phyloP scores from a whole-genome alignment of 1,140 invertebrate species.

The Papilio machaon region DNA sequence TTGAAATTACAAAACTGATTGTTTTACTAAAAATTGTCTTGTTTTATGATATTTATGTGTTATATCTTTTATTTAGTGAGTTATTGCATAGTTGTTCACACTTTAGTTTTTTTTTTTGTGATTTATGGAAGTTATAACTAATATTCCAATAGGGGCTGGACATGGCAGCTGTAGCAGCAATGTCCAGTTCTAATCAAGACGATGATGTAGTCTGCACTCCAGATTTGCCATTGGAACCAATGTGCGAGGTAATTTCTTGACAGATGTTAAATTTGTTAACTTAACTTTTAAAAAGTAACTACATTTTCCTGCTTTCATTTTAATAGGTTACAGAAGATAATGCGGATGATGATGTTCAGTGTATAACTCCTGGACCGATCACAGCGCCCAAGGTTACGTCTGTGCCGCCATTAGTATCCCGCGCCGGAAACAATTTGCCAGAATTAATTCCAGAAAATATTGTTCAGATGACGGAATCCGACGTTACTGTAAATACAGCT shows the following conservation, averaged over 20 bases:
- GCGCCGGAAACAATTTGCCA: conserved; percentile 41
- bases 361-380: conserved; percentile 70
- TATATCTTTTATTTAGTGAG: too few relatives aligned
- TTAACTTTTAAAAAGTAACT: not conserved
- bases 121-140: conserved; percentile 1
- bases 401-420: conserved; percentile 48
- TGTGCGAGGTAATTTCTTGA: conserved; percentile 68
- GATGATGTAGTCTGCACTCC: conserved; percentile 80
- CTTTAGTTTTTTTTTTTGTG: not conserved
- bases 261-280: not conserved
- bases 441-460: conserved; percentile 68
- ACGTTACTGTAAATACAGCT: conserved; percentile 74
- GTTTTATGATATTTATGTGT: too few relatives aligned
- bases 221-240: conserved; percentile 76
- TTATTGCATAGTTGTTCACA: too few relatives aligned
- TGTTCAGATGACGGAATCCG: conserved; percentile 80
- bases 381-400: conserved; percentile 44
- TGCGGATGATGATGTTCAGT: conserved; percentile 77
- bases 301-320: conserved; percentile 17
- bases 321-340: conserved; percentile 70
- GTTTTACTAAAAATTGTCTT: too few relatives aligned
- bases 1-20: too few relatives aligned
- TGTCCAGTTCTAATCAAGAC: conserved; percentile 56
- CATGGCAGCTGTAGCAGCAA: conserved; percentile 62
- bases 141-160: conserved; percentile 70